A percentile compares a stretch with the other conserved stretches of the same genome.
These are phyloP conservation scores for Helicolenus hilgendorfi DNA, from an alignment of 2,797 vertebrate species.

Conservation along the genomic window DNA sequence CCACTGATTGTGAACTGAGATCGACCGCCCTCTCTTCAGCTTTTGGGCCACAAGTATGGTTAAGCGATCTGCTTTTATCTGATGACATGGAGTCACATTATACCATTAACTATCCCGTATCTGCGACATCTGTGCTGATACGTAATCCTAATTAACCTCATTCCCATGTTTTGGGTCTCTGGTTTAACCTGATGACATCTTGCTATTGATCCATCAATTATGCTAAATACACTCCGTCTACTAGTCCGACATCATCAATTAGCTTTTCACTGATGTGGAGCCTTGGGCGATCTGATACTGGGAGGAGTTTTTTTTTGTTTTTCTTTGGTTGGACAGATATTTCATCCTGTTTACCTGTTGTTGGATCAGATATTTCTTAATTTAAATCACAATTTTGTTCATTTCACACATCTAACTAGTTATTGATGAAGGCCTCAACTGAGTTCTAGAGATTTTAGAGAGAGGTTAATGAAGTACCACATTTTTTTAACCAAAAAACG, in stretches of 20 bases:
- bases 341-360: not conserved
- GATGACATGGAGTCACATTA: constrained; percentile 1
- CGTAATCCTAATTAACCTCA: not conserved
- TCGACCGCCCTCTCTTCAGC: not conserved
- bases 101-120: not conserved
- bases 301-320: not conserved
- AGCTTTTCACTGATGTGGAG: not conserved
- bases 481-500: not conserved
- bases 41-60: not conserved
- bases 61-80: constrained; percentile 18
- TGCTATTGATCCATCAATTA: not conserved
- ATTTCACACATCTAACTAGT: not conserved
- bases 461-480: not conserved
- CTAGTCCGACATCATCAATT: not conserved
- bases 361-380: not conserved
- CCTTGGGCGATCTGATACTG: not conserved
- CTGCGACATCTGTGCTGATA: not conserved
- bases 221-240: not conserved
- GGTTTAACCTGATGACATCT: not conserved
- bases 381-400: not conserved
- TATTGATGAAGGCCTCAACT: not conserved
- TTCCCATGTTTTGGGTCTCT: not conserved
- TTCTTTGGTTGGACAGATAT: not conserved
- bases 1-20: constrained; percentile 6
- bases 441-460: too few species aligned